phyloP scores from a whole-genome alignment of 2,113 vertebrate species.

The Scytalopus superciliaris region DNA sequence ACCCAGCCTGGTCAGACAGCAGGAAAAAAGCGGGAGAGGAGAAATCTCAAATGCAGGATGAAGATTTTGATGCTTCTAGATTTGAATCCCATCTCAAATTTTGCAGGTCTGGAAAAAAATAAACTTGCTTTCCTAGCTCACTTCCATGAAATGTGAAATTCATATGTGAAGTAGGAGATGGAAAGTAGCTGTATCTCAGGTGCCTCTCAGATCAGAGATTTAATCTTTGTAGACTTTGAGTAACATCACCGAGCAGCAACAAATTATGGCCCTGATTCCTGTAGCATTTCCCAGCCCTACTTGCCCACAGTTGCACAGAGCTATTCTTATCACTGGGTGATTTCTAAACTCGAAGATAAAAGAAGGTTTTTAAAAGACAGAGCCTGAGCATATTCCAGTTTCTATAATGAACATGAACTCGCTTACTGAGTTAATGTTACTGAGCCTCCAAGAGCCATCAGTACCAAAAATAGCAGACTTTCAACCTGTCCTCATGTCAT shows the following conservation, averaged over 20 bases:
- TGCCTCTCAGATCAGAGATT: background rate
- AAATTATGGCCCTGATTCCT: background rate
- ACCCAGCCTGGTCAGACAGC: background rate
- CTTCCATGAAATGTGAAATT: background rate
- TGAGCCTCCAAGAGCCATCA: background rate
- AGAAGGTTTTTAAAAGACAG: background rate
- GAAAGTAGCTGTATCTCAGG: rapidly evolving
- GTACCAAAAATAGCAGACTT: background rate
- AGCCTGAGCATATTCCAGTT: background rate
- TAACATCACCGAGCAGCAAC: background rate
- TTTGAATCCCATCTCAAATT: background rate
- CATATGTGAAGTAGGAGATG: background rate
- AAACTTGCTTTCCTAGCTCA: background rate
- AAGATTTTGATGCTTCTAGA: background rate
- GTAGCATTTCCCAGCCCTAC: background rate
- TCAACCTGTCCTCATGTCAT: background rate
- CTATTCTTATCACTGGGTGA: background rate
- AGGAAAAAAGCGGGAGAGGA: background rate
- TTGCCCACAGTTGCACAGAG: background rate
- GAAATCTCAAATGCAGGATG: background rate
- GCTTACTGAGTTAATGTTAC: background rate
- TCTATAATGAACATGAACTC: background rate
- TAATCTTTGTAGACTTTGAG: background rate
- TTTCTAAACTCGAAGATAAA: constrained; percentile 9
- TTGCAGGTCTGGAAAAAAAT: background rate